phyloP scores from a whole-genome alignment of 2,797 vertebrate species.

The Dendrocincla fuliginosa region DNA sequence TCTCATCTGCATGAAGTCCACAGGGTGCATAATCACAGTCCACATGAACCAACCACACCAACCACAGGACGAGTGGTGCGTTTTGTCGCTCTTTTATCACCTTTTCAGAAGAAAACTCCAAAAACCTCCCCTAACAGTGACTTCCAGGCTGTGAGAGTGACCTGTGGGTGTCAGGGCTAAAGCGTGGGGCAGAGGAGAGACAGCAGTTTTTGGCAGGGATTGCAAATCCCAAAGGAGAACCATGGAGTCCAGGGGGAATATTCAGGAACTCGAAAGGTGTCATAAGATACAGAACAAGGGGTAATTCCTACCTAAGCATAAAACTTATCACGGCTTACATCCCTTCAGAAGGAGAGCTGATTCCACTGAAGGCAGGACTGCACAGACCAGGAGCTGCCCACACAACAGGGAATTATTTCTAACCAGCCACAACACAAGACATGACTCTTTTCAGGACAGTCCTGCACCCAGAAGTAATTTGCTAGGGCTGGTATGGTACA shows the following conservation, averaged over 20 bases:
- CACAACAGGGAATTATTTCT: background rate
- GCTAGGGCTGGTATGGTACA: background rate
- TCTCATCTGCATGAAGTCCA: background rate
- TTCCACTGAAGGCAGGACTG: background rate
- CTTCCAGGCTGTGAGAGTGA: background rate
- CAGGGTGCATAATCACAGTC: background rate
- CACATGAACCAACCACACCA: background rate
- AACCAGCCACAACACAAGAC: background rate
- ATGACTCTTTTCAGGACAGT: background rate
- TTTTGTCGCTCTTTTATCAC: background rate
- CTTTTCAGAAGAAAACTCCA: background rate
- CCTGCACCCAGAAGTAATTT: constrained; percentile 45
- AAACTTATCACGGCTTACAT: background rate
- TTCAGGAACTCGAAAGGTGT: background rate
- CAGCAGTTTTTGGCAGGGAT: background rate
- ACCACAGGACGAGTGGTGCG: background rate
- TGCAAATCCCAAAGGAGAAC: background rate
- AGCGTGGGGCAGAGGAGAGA: background rate
- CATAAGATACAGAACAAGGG: background rate
- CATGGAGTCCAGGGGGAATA: accelerated
- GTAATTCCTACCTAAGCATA: background rate
- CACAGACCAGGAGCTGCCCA: background rate
- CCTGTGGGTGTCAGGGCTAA: background rate
- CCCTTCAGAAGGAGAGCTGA: background rate
- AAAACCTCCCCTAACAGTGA: background rate